These are phyloP conservation scores for Poecile montanus DNA, from an alignment of 2,797 vertebrate genomes.

Conservation along the genomic window DNA sequence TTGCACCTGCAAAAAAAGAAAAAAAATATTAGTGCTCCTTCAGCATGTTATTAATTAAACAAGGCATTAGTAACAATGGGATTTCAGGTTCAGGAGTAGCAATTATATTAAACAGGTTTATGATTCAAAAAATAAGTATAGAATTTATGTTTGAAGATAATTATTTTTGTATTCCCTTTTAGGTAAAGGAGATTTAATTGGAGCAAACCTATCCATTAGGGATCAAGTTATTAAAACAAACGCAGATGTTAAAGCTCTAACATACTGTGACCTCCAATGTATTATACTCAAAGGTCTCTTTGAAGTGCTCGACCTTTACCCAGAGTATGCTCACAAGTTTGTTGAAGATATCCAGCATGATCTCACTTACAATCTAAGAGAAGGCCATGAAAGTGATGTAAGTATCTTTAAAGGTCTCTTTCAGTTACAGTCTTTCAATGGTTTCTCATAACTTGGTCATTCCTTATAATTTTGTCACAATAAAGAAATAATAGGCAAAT, in stretches of 20 bases:
- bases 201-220: conserved; percentile 91
- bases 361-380: conserved; percentile 96
- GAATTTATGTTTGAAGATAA: background rate
- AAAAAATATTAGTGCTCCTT: background rate
- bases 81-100: background rate
- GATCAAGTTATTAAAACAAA: conserved; percentile 97
- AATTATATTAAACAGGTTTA: background rate
- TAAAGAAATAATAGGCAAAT: background rate
- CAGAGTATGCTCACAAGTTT: conserved; percentile 94
- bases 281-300: conserved; percentile 95
- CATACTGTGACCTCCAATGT: conserved; percentile 97
- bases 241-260: conserved; percentile 95
- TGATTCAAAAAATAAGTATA: background rate
- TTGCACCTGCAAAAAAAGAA: background rate
- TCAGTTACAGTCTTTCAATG: background rate
- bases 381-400: conserved; percentile 93
- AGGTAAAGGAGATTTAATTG: conserved; percentile 98
- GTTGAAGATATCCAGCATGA: conserved; percentile 95
- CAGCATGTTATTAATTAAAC: background rate
- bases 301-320: conserved; percentile 95
- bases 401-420: conserved; percentile 71
- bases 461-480: background rate
- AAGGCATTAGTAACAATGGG: background rate
- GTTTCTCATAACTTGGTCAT: background rate
- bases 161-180: conserved; percentile 45